A percentile compares a stretch with the other conserved stretches of the same genome.
phyloP scores from a whole-genome alignment of 2,888 invertebrate species.

The Leucania comma region DNA sequence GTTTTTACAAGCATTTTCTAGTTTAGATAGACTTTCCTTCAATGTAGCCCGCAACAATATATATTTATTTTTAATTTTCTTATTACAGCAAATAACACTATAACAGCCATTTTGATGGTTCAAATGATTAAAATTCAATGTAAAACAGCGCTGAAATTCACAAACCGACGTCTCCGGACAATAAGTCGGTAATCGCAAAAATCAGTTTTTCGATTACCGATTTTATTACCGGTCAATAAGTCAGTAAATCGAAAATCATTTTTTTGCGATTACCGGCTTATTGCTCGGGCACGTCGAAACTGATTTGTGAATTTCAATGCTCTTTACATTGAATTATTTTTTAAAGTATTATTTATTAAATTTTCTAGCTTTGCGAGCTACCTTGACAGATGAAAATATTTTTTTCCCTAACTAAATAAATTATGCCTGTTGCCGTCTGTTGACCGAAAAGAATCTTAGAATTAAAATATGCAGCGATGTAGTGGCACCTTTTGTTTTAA shows the following conservation, averaged over 20 bases:
- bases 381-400: neutral
- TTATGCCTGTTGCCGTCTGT: neutral
- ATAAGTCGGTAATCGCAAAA: too few relatives aligned
- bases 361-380: neutral
- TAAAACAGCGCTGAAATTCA: neutral
- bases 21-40: constrained; percentile 1
- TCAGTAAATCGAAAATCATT: too few relatives aligned
- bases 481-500: constrained; percentile 9
- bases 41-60: neutral
- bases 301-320: too few relatives aligned
- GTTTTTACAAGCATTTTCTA: constrained; percentile 7
- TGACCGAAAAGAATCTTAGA: neutral
- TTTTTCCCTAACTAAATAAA: neutral
- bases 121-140: neutral
- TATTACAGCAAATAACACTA: neutral
- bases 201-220: too few relatives aligned
- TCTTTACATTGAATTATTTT: too few relatives aligned
- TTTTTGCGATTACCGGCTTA: too few relatives aligned
- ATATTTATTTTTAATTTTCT: neutral
- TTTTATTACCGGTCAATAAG: too few relatives aligned
- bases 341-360: too few relatives aligned
- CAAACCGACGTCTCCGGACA: too few relatives aligned
- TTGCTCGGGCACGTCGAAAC: too few relatives aligned
- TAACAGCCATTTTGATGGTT: neutral
- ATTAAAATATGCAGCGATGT: neutral